Percentiles rank a stretch among this genome's conserved stretches.
Evolutionary conservation across 2,113 vertebrate genomes (phyloP).

Genomic region (Gopherus flavomarginatus): DNA sequence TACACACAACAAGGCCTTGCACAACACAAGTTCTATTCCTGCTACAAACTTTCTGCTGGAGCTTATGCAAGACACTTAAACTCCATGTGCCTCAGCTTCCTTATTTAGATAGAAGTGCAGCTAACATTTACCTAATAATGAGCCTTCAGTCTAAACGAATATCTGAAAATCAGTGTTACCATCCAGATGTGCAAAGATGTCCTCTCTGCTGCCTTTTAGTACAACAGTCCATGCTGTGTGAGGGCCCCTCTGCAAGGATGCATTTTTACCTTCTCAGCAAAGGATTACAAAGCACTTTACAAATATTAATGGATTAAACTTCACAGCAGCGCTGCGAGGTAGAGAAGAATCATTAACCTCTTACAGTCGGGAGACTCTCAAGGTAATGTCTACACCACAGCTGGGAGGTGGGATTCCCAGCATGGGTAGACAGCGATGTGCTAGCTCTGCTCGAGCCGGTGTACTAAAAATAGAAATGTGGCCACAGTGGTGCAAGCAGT

Average conservation of each 20-base stretch:
- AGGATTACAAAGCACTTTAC: neutral
- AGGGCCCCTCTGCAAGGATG: neutral
- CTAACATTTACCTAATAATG: neutral
- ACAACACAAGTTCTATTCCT: neutral
- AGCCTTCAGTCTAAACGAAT: neutral
- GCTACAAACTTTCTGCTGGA: neutral
- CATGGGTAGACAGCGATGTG: neutral
- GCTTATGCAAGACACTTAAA: neutral
- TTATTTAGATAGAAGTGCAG: neutral
- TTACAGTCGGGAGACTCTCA: neutral
- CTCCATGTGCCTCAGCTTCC: fast-evolving
- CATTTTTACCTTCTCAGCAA: neutral
- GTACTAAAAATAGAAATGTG: no score
- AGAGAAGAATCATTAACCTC: neutral
- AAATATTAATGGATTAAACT: neutral
- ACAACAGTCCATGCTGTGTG: neutral
- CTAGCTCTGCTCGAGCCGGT: neutral
- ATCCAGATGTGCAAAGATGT: neutral
- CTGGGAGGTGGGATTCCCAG: neutral
- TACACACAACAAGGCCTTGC: neutral
- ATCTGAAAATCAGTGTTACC: neutral
- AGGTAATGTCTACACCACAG: neutral
- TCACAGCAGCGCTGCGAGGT: neutral
- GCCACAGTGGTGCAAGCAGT: neutral
- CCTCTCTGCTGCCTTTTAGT: neutral